Evolutionary conservation across 2,797 vertebrate genomes (phyloP).

Genomic region (Rhinichthys osculus): DNA sequence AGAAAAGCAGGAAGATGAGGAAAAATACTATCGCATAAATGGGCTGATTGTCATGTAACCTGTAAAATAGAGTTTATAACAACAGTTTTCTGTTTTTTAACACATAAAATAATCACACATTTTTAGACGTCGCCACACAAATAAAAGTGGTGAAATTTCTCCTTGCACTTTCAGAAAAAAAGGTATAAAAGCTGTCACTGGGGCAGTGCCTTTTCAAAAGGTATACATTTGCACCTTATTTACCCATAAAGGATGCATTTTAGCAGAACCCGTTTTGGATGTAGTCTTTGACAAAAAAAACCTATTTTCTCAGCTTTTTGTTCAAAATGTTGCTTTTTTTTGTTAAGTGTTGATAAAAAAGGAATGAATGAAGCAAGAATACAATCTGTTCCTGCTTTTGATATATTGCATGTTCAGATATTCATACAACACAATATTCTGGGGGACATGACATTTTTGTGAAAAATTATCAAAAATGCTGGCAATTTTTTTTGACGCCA

Average conservation of each 20-base stretch:
- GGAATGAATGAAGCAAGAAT: too few relatives aligned
- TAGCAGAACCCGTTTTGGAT: background rate
- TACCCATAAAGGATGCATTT: background rate
- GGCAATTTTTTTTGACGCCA: background rate
- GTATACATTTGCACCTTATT: background rate
- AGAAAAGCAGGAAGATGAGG: conserved; percentile 49
- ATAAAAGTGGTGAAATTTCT: background rate
- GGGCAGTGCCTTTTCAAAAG: background rate
- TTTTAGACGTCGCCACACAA: background rate
- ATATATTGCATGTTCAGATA: too few relatives aligned
- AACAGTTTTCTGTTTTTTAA: background rate
- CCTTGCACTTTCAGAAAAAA: background rate
- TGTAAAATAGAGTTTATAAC: conserved; percentile 9
- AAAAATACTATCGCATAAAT: background rate
- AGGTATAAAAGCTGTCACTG: background rate
- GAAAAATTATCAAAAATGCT: too few relatives aligned
- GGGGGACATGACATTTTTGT: too few relatives aligned
- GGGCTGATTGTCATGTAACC: background rate
- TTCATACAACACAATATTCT: too few relatives aligned
- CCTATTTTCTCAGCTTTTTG: too few relatives aligned
- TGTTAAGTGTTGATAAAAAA: too few relatives aligned
- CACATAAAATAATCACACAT: background rate
- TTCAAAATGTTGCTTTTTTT: too few relatives aligned
- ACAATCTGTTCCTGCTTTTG: too few relatives aligned
- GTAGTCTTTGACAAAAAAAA: background rate